Evolutionary conservation across 2,797 vertebrate species (phyloP), one percentile per base, ranked within the genome.

Genomic region (Toxotes lorentzi): DNA sequence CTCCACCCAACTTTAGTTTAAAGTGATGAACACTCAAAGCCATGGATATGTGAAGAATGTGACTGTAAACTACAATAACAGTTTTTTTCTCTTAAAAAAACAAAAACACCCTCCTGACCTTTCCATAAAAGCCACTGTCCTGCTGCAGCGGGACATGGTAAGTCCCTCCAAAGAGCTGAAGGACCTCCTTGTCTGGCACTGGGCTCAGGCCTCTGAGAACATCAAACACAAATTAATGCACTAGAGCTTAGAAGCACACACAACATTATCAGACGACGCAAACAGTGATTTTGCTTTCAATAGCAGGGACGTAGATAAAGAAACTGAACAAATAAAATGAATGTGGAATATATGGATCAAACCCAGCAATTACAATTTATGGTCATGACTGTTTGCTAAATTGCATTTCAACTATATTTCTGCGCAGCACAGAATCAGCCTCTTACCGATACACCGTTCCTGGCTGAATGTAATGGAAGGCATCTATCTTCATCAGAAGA

Each of bases 51-150:
- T 23, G n/a, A 64, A 23, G 0, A 30, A 19, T 1, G 5, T 17
- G 8, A 67, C 24, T 47, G 4, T 32, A 7, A 10, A 56, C 4
- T 11, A 13, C 6, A 17, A 23, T 9, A 32, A 7, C 10, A 30
- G 16, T 17, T 30, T 12, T 17, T 41, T 23, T 11, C 1, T 14
- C 3, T 5, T 5, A 16, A 40, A 12, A 17, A 43, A 34, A 3
- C 5, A 35, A 43, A 58, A 43, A 19, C 8, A 1, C 32, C 7
- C 32, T 38, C 30, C 82, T 90, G 59, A 96, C 96, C 95, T 97
- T 97, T 79, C 96, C 96, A 70, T 97, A 97, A 91, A 97, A 97
- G 58, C 96, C 96, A 66, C 96, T 97, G 90, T 95, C 95, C 90
- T 96, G 95, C 65, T 95, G 90, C 27, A 97, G 92, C 3, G 96